Conservation (phyloP, 1,140 invertebrate genomes). For the Ooceraea biroi region DNA sequence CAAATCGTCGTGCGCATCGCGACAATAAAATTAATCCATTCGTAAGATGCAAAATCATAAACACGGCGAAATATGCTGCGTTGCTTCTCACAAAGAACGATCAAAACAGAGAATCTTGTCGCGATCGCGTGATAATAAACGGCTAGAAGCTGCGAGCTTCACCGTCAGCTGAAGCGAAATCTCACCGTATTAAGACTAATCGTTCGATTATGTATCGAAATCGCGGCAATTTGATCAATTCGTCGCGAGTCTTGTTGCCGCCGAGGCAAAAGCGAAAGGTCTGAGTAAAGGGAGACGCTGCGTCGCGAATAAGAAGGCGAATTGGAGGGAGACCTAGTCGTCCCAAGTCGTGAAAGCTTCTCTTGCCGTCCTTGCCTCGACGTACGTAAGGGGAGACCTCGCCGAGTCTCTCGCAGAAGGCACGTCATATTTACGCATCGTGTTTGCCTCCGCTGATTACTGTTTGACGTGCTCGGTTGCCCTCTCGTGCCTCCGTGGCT, state of each 20-base stretch:
- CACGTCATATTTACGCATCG: slow-evolving; percentile 76
- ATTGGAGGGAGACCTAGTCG: slow-evolving; percentile 4
- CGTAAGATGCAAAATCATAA: slow-evolving; percentile 10
- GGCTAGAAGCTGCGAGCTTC: neutral
- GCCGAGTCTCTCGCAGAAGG: slow-evolving; percentile 58
- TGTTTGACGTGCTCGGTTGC: slow-evolving; percentile 75
- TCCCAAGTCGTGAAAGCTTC: slow-evolving; percentile 47
- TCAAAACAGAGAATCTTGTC: too few species aligned
- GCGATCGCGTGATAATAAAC: neutral
- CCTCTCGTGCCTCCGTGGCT: slow-evolving; percentile 52
- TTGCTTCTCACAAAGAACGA: neutral
- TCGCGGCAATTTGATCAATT: neutral
- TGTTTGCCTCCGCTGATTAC: slow-evolving; percentile 79
- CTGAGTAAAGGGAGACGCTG: slow-evolving; percentile 27
- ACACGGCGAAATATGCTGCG: neutral
- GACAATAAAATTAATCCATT: neutral
- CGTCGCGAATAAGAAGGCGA: slow-evolving; percentile 24
- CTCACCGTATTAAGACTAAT: too few species aligned
- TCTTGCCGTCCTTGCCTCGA: slow-evolving; percentile 50
- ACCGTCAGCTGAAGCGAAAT: too few species aligned
- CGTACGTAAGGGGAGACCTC: slow-evolving; percentile 33
- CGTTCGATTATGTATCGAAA: too few species aligned
- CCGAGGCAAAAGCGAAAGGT: neutral
- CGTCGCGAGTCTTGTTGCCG: slow-evolving; percentile 1
- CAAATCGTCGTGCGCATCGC: slow-evolving; percentile 22